phyloP scores from a whole-genome alignment of 1,140 invertebrate genomes.

The Conus ventricosus region DNA sequence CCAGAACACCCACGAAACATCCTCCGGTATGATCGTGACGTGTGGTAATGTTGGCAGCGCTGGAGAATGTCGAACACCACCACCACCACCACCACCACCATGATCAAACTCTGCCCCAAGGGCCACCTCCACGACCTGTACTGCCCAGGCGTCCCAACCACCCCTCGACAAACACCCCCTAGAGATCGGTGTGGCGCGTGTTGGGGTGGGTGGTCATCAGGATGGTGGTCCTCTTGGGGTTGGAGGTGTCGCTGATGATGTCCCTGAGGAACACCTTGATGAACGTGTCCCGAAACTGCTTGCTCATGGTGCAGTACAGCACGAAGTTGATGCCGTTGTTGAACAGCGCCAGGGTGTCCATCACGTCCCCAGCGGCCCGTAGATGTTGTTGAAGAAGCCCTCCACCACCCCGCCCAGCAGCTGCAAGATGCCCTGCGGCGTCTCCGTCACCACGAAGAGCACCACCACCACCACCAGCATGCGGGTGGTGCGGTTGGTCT shows the following conservation, averaged over 20 bases:
- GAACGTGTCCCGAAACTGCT: constrained; percentile 93
- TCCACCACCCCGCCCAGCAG: constrained; percentile 66
- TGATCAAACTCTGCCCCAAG: too few species aligned
- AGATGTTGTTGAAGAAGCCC: constrained; percentile 71
- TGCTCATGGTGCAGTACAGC: constrained; percentile 94
- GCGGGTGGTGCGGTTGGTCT: constrained; percentile 90
- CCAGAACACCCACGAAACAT: too few species aligned
- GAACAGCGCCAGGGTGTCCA: constrained; percentile 93
- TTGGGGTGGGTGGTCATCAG: constrained; percentile 52
- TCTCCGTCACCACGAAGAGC: constrained; percentile 90
- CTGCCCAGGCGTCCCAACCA: neutral
- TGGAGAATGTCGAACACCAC: too few species aligned
- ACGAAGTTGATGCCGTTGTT: constrained; percentile 96
- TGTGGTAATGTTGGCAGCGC: too few species aligned
- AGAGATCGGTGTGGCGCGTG: constrained; percentile 62
- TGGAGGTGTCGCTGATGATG: constrained; percentile 47
- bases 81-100: too few species aligned
- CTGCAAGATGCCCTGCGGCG: constrained; percentile 80
- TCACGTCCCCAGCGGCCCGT: constrained; percentile 85
- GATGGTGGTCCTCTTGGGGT: constrained; percentile 41
- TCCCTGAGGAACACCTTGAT: constrained; percentile 80
- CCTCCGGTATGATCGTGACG: too few species aligned
- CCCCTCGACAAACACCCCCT: neutral
- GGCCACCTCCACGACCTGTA: too few species aligned
- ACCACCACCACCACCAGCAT: constrained; percentile 92